These are phyloP conservation scores for Hydractinia symbiolongicarpus DNA, from an alignment of 30 jellyfish, hydroid and myxozoan species.

Conservation along the genomic window DNA sequence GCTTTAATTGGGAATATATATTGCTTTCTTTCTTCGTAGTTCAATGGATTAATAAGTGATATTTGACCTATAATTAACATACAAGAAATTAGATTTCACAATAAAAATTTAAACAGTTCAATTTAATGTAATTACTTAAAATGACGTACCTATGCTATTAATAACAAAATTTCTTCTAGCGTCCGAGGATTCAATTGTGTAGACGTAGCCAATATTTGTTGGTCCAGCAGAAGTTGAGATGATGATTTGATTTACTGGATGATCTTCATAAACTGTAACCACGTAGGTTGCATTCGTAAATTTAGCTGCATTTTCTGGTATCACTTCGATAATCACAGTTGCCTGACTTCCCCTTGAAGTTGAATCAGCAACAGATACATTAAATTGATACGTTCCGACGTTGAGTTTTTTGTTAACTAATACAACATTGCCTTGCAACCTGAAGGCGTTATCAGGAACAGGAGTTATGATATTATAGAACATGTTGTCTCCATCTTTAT, in stretches of 20 bases:
- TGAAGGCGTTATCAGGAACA: constrained; percentile 3
- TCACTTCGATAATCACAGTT: neutral
- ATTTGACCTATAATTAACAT: no score
- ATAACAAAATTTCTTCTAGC: neutral
- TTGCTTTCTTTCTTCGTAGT: constrained; percentile 43
- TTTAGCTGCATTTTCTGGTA: constrained; percentile 7
- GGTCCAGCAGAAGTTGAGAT: neutral
- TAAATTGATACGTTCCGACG: constrained; percentile 57
- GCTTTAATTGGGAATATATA: constrained; percentile 40
- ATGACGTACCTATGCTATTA: neutral
- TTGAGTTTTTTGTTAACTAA: neutral
- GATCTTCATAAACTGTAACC: constrained; percentile 45
- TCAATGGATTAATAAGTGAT: constrained; percentile 16
- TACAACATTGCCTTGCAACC: neutral
- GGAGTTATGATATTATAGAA: constrained; percentile 24
- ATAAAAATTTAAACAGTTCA: no score
- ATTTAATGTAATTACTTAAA: no score
- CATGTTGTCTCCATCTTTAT: constrained; percentile 54
- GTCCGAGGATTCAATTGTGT: neutral
- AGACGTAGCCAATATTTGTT: neutral
- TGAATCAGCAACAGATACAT: constrained; percentile 10
- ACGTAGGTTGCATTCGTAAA: constrained; percentile 51
- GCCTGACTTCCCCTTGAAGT: neutral
- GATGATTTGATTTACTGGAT: neutral
- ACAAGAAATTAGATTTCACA: no score